These are phyloP conservation scores for Subacronicta megacephala DNA, from an alignment of 2,888 invertebrate genomes.

Conservation along the genomic window DNA sequence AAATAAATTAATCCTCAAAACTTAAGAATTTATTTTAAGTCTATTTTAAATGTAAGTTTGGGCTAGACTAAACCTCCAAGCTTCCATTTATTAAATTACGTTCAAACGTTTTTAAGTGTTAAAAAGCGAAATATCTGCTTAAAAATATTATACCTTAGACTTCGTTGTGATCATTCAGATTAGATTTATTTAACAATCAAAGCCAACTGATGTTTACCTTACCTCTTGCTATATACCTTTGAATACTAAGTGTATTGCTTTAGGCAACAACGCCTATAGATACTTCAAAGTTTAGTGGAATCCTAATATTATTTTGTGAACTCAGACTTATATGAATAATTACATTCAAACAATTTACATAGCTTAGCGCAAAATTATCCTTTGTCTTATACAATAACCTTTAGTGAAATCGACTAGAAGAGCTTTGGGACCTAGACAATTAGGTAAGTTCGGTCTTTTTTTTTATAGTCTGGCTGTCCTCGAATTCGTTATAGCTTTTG, in stretches of 20 bases:
- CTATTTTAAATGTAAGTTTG: too few relatives aligned
- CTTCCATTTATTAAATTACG: too few relatives aligned
- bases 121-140: too few relatives aligned
- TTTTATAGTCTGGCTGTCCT: too few relatives aligned
- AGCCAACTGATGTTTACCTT: slow-evolving; percentile 26
- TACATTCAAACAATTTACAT: slow-evolving; percentile 17
- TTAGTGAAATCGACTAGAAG: slow-evolving; percentile 7
- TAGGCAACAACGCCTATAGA: slow-evolving; percentile 7
- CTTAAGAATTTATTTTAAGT: too few relatives aligned
- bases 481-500: too few relatives aligned
- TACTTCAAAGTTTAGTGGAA: slow-evolving; percentile 30
- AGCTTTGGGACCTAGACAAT: background rate
- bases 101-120: too few relatives aligned
- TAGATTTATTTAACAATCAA: slow-evolving; percentile 32
- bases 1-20: too few relatives aligned
- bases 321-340: slow-evolving; percentile 29
- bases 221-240: slow-evolving; percentile 29
- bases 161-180: slow-evolving; percentile 19
- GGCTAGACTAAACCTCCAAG: too few relatives aligned
- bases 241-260: slow-evolving; percentile 33
- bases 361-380: slow-evolving; percentile 12
- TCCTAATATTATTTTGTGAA: slow-evolving; percentile 25
- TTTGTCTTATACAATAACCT: slow-evolving; percentile 1
- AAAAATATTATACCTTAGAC: slow-evolving; percentile 12
- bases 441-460: too few relatives aligned